Percentiles rank a stretch among this genome's conserved stretches.
Conservation (phyloP, 2,113 vertebrate genomes). For the Ictidomys tridecemlineatus region DNA sequence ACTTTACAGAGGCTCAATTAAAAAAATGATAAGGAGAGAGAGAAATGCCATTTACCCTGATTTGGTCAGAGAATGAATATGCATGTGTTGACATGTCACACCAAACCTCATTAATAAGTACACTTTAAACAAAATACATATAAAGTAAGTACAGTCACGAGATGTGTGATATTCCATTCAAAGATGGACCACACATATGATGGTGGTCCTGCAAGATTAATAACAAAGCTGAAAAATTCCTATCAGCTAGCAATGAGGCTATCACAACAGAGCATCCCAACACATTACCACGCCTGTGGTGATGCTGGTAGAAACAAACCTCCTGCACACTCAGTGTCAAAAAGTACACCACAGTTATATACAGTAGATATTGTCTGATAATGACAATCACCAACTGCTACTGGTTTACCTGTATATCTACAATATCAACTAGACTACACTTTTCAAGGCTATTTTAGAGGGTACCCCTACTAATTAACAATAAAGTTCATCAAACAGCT, state of each 20-base stretch:
- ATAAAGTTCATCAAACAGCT: not conserved
- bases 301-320: not conserved
- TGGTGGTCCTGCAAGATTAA: not conserved
- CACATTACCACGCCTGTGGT: not conserved
- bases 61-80: not conserved
- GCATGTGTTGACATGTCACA: not conserved
- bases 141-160: not conserved
- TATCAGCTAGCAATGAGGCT: not conserved
- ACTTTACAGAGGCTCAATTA: not conserved
- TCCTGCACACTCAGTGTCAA: not conserved
- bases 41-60: not conserved
- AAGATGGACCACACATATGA: not conserved
- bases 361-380: not conserved
- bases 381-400: not conserved
- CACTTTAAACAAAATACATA: not conserved
- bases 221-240: not conserved
- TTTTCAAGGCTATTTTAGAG: not conserved
- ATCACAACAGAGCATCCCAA: rapidly evolving
- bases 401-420: too few species aligned
- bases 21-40: not conserved
- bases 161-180: not conserved
- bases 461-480: not conserved
- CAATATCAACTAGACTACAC: not conserved
- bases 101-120: not conserved
- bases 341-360: not conserved